Percentiles rank a stretch among this genome's conserved stretches.
Conservation (phyloP, 2,113 vertebrate species). For the Hydrolagus affinis region DNA sequence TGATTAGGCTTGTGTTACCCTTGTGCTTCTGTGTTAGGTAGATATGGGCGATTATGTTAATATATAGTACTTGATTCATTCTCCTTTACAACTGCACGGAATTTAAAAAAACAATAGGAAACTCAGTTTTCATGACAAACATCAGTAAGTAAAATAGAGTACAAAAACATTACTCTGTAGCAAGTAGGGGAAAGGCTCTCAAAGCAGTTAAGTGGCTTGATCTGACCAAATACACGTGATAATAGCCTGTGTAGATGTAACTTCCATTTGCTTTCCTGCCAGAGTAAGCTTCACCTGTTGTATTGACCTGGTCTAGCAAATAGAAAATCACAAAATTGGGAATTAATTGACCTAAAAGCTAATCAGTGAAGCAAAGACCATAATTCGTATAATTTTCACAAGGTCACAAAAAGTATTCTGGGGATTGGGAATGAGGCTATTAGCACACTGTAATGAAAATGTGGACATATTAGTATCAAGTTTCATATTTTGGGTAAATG, state of each 20-base stretch:
- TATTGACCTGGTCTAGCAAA: not conserved
- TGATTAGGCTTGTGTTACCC: not conserved
- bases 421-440: no score
- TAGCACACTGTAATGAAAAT: not conserved
- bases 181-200: not conserved
- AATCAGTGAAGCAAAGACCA: not conserved
- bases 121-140: constrained; percentile 5
- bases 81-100: not conserved
- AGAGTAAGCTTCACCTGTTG: no score
- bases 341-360: not conserved
- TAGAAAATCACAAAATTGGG: not conserved
- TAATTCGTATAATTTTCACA: not conserved
- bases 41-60: not conserved
- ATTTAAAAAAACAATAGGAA: not conserved
- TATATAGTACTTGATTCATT: not conserved
- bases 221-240: not conserved
- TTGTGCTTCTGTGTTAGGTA: not conserved
- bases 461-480: not conserved
- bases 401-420: not conserved
- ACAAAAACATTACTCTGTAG: not conserved
- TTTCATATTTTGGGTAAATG: not conserved
- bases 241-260: not conserved
- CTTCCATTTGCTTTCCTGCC: no score
- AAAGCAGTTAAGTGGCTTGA: not conserved
- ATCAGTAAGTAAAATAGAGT: not conserved